Conservation (phyloP, 2,888 invertebrate species). For the Serrognathus titanus region DNA sequence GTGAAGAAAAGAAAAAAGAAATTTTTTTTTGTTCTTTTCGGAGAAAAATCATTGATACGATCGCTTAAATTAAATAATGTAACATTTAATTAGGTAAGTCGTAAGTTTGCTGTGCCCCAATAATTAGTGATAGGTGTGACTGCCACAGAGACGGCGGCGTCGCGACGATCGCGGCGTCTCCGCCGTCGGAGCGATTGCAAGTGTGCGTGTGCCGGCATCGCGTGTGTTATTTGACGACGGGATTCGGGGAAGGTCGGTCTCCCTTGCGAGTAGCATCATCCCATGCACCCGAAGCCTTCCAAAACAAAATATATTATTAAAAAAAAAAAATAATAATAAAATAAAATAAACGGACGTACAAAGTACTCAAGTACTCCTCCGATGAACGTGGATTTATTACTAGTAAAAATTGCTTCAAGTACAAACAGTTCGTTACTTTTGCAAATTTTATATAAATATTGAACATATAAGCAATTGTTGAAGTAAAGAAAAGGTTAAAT, state of each 20-base stretch:
- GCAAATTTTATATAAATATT: slow-evolving; percentile 61
- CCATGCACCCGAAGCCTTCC: slow-evolving; percentile 27
- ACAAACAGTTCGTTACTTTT: slow-evolving; percentile 71
- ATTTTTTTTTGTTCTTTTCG: no score
- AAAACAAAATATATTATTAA: slow-evolving; percentile 11
- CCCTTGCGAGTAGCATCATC: slow-evolving; percentile 42
- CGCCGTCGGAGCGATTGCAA: slow-evolving; percentile 4
- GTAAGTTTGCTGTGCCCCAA: slow-evolving; percentile 49
- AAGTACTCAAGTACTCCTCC: slow-evolving; percentile 25
- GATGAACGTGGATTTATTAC: slow-evolving; percentile 17
- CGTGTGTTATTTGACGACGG: slow-evolving; percentile 22
- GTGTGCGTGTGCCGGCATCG: slow-evolving; percentile 11
- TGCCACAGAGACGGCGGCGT: slow-evolving; percentile 26
- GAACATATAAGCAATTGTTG: slow-evolving; percentile 47
- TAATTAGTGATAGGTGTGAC: slow-evolving; percentile 46
- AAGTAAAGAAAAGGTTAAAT: slow-evolving; percentile 37
- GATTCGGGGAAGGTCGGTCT: slow-evolving; percentile 45
- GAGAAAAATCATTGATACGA: slow-evolving; percentile 10
- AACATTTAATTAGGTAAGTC: slow-evolving; percentile 17
- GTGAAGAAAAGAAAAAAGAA: no score
- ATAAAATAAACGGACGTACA: slow-evolving; percentile 30
- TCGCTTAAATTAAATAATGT: slow-evolving; percentile 22
- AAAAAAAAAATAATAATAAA: slow-evolving; percentile 5
- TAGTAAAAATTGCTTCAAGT: slow-evolving; percentile 57
- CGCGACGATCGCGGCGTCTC: slow-evolving; percentile 14